Base-by-base conservation (phyloP, 1,140 invertebrate genomes). In the Drosophila baimaii region DNA sequence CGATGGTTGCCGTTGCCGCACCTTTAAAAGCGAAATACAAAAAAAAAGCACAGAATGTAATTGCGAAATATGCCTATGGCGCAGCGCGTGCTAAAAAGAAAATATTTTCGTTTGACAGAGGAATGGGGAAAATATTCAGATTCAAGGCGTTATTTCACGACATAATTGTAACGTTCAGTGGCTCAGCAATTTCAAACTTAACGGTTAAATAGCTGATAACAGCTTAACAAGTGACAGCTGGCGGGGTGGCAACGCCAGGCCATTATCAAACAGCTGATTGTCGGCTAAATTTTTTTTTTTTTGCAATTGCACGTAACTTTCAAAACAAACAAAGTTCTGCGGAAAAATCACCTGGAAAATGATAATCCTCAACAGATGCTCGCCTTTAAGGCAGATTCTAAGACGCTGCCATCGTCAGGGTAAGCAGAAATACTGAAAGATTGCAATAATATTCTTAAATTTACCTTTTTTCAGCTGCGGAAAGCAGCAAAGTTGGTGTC, bases 331-430 rank as follows among this genome's bases (percentile, higher is more conserved):
- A n/a, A 13, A 52, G 13, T 3, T 27, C 15, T 0, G 13, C 2
- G 3, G 7, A 13, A 13, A 15, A 55, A 49, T 37, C 27, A 0
- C 2, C 12, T 6, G 12, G 17, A 35, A 44, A 73, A 86, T 86
- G 82, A 68, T 77, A 41, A 52, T 86, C 17, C 51, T 77, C 37
- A 51, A 46, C 33, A 76, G 49, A 59, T 47, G 63, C 51, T 31
- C 35, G 21, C 39, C 63, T 23, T 44, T 86, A 10, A 43, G 46
- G 9, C 66, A 79, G 31, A 62, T 86, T 25, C 23, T 86, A 6
- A 68, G 83, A 23, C 59, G 49, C 5, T 88, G 75, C 35, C 83
- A 86, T 39, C 49, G 59, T 10, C 66, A 75, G 17, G 76, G 82
- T 79, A 49, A 35, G 58, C 49, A 1, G 12, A 15, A 31, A 51